Evolutionary conservation across 1,140 invertebrate genomes (phyloP), one percentile per base, ranked within the genome.

Genomic region (Drosophila tropicalis): DNA sequence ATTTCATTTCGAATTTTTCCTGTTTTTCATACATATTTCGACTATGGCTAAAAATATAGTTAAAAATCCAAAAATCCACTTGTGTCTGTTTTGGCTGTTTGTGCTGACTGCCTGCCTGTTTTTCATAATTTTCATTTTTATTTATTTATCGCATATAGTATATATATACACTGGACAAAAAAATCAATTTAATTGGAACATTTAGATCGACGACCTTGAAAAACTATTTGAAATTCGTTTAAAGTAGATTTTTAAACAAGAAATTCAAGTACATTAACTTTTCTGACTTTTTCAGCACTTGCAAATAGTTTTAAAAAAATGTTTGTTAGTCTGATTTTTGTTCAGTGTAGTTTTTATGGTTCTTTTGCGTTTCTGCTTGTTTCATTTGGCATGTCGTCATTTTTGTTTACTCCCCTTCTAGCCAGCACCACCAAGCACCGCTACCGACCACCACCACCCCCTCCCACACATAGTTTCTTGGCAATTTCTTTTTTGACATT

Each of bases 91-190:
- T 67, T 74, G 72, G 41, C 25, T 67, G 5, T 29, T 29, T 29
- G 66, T 51, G 44, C 36, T 58, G 76, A 29, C 81, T 76, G 76
- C 44, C 83, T 70, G 83, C 80, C 83, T 89, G 84, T 76, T 87
- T 86, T 87, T 87, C 83, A 87, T 87, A 87, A 89, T 87, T 86
- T 83, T 87, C 79, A 60, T 74, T 69, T 87, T 87, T 83, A 80
- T 87, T 87, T 87, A 87, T 87, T 89, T 87, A 77, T 77, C 64
- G 63, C 54, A 83, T 65, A 80, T 55, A 84, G 6, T 9, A 36
- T 36, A 44, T 29, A 63, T 62, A 54, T 15, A 13, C 44, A 68
- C 44, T 51, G 44, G 44, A 51, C 10, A 15, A 6, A 44, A 15
- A 7, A 17, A 22, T 3, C 9, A 12, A 22, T 47, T 47, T 10